Percentiles rank a stretch among this genome's conserved stretches.
phyloP scores from a whole-genome alignment of 2,113 vertebrate species.

The Pseudorhombus dupliciocellatus region DNA sequence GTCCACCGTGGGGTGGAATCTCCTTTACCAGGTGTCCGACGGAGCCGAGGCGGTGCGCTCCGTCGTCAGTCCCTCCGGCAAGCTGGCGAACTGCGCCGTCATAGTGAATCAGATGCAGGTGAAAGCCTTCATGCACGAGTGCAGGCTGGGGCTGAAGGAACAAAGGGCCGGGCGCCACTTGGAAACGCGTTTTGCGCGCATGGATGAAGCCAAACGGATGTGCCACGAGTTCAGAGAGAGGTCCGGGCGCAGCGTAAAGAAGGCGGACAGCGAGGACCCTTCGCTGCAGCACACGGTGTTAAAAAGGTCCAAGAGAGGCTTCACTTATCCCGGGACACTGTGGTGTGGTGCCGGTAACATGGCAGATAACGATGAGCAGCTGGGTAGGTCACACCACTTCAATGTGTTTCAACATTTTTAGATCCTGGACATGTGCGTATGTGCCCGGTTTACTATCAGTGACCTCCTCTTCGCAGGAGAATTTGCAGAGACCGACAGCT shows the following conservation, averaged over 20 bases:
- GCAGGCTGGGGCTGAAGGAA: constrained; percentile 53
- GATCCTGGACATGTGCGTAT: not conserved
- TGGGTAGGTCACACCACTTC: constrained; percentile 73
- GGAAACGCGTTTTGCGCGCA: constrained; percentile 54
- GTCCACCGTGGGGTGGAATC: constrained; percentile 37
- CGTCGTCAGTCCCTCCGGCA: constrained; percentile 57
- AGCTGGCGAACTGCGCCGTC: constrained; percentile 70
- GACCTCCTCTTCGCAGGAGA: constrained; percentile 80
- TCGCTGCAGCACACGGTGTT: constrained; percentile 17
- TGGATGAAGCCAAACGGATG: constrained; percentile 65
- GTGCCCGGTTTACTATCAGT: not conserved
- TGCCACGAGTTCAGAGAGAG: constrained; percentile 64
- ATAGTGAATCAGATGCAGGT: constrained; percentile 61
- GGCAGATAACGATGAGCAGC: constrained; percentile 81
- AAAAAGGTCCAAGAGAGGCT: constrained; percentile 81
- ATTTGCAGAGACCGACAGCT: constrained; percentile 85
- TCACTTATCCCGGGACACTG: constrained; percentile 86
- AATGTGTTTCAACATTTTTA: not conserved
- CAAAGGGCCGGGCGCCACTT: constrained; percentile 21
- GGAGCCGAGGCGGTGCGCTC: constrained; percentile 74
- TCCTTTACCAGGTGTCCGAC: constrained; percentile 77
- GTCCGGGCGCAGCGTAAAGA: constrained; percentile 3
- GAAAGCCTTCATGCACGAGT: constrained; percentile 74
- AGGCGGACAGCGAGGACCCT: not conserved
- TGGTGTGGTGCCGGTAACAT: constrained; percentile 88